Base-by-base conservation (phyloP, 2,797 vertebrate genomes). In the Acanthurus leucopareius region DNA sequence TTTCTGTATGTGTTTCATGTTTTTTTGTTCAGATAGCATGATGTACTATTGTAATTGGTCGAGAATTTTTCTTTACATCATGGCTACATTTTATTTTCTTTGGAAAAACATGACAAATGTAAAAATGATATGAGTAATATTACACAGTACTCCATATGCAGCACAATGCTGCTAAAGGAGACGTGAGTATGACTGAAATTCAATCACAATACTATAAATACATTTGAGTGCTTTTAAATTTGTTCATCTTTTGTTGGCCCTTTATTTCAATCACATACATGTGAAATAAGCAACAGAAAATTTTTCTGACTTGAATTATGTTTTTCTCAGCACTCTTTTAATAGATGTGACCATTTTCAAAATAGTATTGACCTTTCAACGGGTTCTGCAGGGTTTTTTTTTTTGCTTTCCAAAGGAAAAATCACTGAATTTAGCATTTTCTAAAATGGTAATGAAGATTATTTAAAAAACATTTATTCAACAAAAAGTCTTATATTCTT, bases 191-290 rank as follows among this genome's bases (percentile, higher is more conserved):
- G 6, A 22, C 40, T 38, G 13, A 32, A 67, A 61, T 56, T n/a
- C 20, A 49, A 66, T 28, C 42, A 8, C 35, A 35, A 19, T 40
- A 71, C 69, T 59, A 48, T 35, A 5, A 69, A n/a, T 19, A 52
- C 10, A 25, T 60, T 49, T 44, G 22, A 69, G 54, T 54, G 38
- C 19, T 38, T 58, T 65, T 28, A 67, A 62, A 81, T 54, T 40
- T 35, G 32, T 42, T 10, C 13, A 1, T 56, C 42, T 52, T 63
- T 56, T 72, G 22, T 60, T 59, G 44, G 35, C 53, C 75, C 45
- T 42, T 42, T 42, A 10, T 42, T 42, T 42, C 7, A 35, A 42
- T 10, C 40, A 42, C 40, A 66, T 63, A 40, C 28, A 38, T 65
- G 60, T 61, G 13, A 7, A 67, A 16, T 16, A 62, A 42, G 28